Conservation (phyloP, 2,888 invertebrate genomes). For the Drosophila neonasuta region DNA sequence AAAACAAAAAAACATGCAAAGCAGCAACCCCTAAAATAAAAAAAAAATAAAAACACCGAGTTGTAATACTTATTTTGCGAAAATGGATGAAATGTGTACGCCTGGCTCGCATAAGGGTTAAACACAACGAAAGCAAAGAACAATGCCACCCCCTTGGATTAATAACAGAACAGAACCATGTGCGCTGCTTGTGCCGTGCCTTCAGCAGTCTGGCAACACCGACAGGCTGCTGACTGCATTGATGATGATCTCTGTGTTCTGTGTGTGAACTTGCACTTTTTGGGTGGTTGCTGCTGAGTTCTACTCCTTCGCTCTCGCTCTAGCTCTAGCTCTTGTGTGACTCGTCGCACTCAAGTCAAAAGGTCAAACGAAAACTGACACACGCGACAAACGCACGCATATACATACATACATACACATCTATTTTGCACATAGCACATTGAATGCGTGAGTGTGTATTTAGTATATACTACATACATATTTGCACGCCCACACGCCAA, state of each 20-base stretch:
- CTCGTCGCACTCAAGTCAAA: constrained; percentile 58
- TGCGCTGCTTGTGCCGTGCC: constrained; percentile 8
- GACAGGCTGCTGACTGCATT: constrained; percentile 18
- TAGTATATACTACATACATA: constrained; percentile 16
- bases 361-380: constrained; percentile 62
- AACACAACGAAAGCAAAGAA: constrained; percentile 39
- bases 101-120: constrained; percentile 62
- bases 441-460: background rate
- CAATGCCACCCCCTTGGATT: constrained; percentile 64
- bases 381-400: constrained; percentile 11
- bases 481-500: constrained; percentile 26
- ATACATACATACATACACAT: constrained; percentile 15
- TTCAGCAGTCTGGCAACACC: constrained; percentile 54
- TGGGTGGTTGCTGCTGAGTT: constrained; percentile 37
- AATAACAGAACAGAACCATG: constrained; percentile 13
- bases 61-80: constrained; percentile 68
- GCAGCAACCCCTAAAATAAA: constrained; percentile 60
- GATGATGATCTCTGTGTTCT: constrained; percentile 28
- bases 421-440: constrained; percentile 4
- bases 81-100: constrained; percentile 31
- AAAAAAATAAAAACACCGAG: constrained; percentile 31
- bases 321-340: background rate
- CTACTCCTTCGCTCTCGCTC: background rate
- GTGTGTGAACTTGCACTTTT: constrained; percentile 48
- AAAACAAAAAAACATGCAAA: constrained; percentile 5